These are phyloP conservation scores for Ardeotis arabs DNA, from an alignment of 2,113 vertebrate species.

Conservation along the genomic window DNA sequence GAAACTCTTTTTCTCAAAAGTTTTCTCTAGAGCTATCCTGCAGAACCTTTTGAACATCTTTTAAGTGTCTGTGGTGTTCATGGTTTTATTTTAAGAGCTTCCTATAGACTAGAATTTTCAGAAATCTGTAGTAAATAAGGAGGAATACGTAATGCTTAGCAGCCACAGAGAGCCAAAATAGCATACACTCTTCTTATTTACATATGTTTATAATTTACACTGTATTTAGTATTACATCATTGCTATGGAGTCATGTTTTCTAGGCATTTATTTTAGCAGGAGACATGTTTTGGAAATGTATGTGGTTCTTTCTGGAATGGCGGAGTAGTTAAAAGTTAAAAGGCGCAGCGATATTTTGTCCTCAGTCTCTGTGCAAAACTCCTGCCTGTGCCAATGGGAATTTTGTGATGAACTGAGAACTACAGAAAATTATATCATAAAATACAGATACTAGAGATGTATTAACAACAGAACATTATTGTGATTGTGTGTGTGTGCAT, in stretches of 20 bases:
- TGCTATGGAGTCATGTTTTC: not conserved
- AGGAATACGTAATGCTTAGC: not conserved
- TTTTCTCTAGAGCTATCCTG: not conserved
- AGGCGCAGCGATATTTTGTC: not conserved
- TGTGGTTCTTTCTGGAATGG: not conserved
- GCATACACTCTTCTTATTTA: not conserved
- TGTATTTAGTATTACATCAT: not conserved
- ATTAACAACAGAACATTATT: not conserved
- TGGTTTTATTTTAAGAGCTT: not conserved
- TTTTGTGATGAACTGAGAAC: not conserved
- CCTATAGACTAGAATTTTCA: not conserved
- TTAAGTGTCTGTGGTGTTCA: not conserved
- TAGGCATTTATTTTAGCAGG: not conserved
- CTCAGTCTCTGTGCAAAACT: not conserved
- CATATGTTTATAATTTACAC: not conserved
- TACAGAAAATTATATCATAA: not conserved
- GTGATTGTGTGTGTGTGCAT: not conserved
- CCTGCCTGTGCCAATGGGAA: not conserved
- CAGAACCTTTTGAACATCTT: not conserved
- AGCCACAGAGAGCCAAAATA: not conserved
- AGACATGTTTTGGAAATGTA: not conserved
- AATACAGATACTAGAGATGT: not conserved
- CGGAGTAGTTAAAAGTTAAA: not conserved
- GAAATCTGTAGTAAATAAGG: slow-evolving; percentile 3
- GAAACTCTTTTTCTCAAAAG: not conserved